phyloP scores from a whole-genome alignment of 2,113 vertebrate species.

The Caranx melampygus region DNA sequence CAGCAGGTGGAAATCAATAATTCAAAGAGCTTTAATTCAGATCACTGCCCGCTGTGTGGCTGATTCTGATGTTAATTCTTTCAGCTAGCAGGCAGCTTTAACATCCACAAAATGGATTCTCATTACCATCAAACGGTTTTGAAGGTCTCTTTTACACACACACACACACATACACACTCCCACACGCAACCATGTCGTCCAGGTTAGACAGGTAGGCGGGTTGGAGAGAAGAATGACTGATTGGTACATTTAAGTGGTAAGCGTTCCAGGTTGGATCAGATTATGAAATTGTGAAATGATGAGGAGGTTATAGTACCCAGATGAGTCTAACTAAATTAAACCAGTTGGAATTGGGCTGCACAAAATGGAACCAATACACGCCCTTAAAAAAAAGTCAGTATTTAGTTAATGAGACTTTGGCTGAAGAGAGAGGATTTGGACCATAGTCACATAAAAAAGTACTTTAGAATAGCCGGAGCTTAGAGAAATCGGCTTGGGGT shows the following conservation, averaged over 20 bases:
- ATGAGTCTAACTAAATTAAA: conserved; percentile 12
- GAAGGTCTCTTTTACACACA: conserved; percentile 41
- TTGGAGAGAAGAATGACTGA: conserved; percentile 18
- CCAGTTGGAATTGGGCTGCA: conserved; percentile 2
- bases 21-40: conserved; percentile 76
- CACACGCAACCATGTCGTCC: not conserved
- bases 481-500: not conserved
- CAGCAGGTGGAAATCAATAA: conserved; percentile 77
- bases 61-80: conserved; percentile 74
- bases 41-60: conserved; percentile 60
- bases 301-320: not conserved
- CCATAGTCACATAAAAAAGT: not conserved
- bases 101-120: conserved; percentile 66
- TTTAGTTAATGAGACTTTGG: not conserved
- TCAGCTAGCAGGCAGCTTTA: conserved; percentile 59
- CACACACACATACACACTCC: conserved; percentile 7
- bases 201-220: conserved; percentile 35
- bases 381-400: not conserved
- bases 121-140: conserved; percentile 61
- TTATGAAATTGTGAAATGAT: conserved; percentile 27
- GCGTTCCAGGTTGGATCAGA: conserved; percentile 21
- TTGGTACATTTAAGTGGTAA: conserved; percentile 13
- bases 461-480: not conserved
- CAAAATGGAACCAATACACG: not conserved
- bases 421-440: not conserved